Evolutionary conservation across 1,140 invertebrate genomes (phyloP).

Genomic region (Battus philenor): DNA sequence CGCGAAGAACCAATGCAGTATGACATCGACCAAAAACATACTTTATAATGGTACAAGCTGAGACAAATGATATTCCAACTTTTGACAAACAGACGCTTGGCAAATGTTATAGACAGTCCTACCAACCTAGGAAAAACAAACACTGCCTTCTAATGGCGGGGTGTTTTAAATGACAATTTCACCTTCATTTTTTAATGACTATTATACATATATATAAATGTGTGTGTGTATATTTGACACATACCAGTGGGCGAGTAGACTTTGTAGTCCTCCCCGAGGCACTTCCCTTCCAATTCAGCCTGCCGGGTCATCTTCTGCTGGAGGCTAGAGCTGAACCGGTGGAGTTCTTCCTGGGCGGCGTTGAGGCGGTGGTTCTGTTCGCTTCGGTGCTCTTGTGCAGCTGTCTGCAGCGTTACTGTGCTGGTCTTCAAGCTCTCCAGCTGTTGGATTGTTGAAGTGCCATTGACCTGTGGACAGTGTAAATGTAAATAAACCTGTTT

Average conservation of each 20-base stretch:
- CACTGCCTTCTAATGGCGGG: too few relatives aligned
- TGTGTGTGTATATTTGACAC: too few relatives aligned
- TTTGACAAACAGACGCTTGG: too few relatives aligned
- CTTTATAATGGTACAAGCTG: too few relatives aligned
- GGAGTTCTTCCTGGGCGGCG: neutral
- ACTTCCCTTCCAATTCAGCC: conserved; percentile 40
- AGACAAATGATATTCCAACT: too few relatives aligned
- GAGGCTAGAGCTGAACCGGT: conserved; percentile 19
- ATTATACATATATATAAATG: too few relatives aligned
- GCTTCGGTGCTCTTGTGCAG: neutral
- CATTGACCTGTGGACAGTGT: conserved; percentile 20
- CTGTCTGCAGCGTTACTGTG: neutral
- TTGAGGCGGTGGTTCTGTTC: conserved; percentile 10
- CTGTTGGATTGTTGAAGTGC: conserved; percentile 16
- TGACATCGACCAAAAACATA: too few relatives aligned
- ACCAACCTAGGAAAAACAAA: too few relatives aligned
- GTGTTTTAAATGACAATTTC: too few relatives aligned
- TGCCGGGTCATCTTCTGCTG: conserved; percentile 22
- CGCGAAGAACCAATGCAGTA: too few relatives aligned
- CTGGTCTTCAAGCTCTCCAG: conserved; percentile 15
- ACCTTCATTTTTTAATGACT: too few relatives aligned
- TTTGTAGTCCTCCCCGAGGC: conserved; percentile 64
- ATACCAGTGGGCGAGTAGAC: conserved; percentile 68
- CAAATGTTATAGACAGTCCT: too few relatives aligned
- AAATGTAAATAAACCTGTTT: neutral